A percentile compares a stretch with the other conserved stretches of the same genome.
These are phyloP conservation scores for Cynoglossus semilaevis DNA, from an alignment of 2,113 vertebrate species.

Conservation along the genomic window DNA sequence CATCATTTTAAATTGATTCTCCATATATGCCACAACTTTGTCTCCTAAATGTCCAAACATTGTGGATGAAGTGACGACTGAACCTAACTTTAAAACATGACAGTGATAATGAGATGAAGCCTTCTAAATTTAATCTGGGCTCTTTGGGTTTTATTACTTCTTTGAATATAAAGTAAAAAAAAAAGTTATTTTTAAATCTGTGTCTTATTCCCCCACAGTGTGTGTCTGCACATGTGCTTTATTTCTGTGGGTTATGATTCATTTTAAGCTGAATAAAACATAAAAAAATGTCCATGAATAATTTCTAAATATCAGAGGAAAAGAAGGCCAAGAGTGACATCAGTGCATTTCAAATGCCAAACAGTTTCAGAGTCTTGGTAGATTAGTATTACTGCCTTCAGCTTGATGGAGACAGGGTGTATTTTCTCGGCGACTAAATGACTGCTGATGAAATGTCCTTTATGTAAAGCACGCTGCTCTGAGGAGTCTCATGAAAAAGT, in stretches of 20 bases:
- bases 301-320: not conserved
- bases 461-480: conserved; percentile 5
- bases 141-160: too few relatives aligned
- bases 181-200: not conserved
- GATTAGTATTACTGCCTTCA: conserved; percentile 2
- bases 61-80: too few relatives aligned
- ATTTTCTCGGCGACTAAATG: conserved; percentile 7
- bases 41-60: too few relatives aligned
- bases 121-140: too few relatives aligned
- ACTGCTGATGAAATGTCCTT: conserved; percentile 26
- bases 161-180: too few relatives aligned
- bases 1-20: too few relatives aligned
- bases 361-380: not conserved
- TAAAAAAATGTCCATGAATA: not conserved
- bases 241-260: not conserved
- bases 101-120: too few relatives aligned
- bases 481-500: conserved; percentile 27
- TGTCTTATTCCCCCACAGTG: not conserved
- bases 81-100: too few relatives aligned
- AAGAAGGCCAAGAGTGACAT: not conserved
- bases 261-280: not conserved
- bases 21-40: too few relatives aligned
- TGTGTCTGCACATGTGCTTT: too few relatives aligned
- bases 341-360: not conserved
- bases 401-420: too few relatives aligned